Evolutionary conservation across 2,888 invertebrate genomes (phyloP).

Genomic region (Metallyticus violacea): DNA sequence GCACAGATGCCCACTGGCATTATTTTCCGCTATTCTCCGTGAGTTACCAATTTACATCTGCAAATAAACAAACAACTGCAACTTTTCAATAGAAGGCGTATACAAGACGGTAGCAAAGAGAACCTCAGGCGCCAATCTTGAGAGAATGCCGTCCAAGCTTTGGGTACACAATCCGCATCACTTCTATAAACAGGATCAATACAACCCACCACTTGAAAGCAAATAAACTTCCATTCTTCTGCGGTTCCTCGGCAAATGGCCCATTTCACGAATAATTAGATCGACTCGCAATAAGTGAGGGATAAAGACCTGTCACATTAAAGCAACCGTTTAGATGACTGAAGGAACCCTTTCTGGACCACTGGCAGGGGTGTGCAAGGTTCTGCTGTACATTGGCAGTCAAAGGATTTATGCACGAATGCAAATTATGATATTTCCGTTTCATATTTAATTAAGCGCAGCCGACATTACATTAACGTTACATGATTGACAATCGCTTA

Average conservation of each 20-base stretch:
- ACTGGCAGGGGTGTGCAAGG: neutral
- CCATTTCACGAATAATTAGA: neutral
- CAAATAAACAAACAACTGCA: neutral
- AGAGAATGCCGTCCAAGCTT: neutral
- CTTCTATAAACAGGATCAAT: neutral
- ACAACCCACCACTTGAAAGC: neutral
- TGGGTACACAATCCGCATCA: neutral
- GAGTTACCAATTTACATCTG: neutral
- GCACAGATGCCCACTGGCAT: neutral
- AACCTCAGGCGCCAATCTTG: neutral
- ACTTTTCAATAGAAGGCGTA: neutral
- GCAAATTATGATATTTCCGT: too few species aligned
- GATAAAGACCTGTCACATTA: neutral
- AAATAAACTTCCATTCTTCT: neutral
- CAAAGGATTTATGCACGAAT: too few species aligned
- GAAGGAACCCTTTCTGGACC: neutral
- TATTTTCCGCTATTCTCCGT: neutral
- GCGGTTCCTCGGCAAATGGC: neutral
- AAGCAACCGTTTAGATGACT: neutral
- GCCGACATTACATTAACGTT: too few species aligned
- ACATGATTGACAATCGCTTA: too few species aligned
- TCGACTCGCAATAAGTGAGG: neutral
- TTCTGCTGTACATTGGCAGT: neutral
- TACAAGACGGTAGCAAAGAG: neutral
- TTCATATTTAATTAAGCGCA: too few species aligned